Conservation (phyloP, 2,797 vertebrate species). For the Xenentodon cancila region DNA sequence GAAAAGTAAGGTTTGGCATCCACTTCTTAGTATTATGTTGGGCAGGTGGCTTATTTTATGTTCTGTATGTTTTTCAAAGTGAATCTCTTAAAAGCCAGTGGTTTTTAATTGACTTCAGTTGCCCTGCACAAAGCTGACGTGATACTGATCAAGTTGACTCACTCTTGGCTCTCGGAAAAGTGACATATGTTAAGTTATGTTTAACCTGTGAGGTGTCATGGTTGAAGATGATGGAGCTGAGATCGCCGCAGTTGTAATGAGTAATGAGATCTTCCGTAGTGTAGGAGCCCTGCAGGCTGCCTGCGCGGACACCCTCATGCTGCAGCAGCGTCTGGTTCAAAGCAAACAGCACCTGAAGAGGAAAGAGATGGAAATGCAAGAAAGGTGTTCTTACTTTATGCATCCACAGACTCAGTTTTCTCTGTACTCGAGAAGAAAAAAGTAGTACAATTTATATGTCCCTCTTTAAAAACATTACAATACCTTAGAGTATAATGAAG, state of each 20-base stretch:
- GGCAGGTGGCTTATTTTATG: slow-evolving; percentile 23
- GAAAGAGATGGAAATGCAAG: slow-evolving; percentile 13
- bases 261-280: slow-evolving; percentile 91
- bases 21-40: slow-evolving; percentile 10
- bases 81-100: background rate
- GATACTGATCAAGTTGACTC: background rate
- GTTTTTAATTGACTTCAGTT: slow-evolving; percentile 6
- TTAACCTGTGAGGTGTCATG: slow-evolving; percentile 87
- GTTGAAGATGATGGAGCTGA: slow-evolving; percentile 83
- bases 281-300: slow-evolving; percentile 87
- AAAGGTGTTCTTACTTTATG: slow-evolving; percentile 28
- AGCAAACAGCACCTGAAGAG: slow-evolving; percentile 89
- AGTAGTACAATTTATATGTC: too few relatives aligned
- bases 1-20: slow-evolving; percentile 7
- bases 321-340: slow-evolving; percentile 92
- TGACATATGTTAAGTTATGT: background rate
- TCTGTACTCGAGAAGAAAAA: slow-evolving; percentile 17
- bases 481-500: slow-evolving; percentile 37
- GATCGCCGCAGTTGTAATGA: slow-evolving; percentile 92
- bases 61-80: slow-evolving; percentile 10
- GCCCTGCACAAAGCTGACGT: background rate
- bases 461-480: too few relatives aligned
- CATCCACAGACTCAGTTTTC: slow-evolving; percentile 28
- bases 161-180: background rate
- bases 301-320: slow-evolving; percentile 87